Percentiles rank a stretch among this genome's conserved stretches.
Evolutionary conservation across 2,888 invertebrate genomes (phyloP).

Genomic region (Uloborus plumipes): DNA sequence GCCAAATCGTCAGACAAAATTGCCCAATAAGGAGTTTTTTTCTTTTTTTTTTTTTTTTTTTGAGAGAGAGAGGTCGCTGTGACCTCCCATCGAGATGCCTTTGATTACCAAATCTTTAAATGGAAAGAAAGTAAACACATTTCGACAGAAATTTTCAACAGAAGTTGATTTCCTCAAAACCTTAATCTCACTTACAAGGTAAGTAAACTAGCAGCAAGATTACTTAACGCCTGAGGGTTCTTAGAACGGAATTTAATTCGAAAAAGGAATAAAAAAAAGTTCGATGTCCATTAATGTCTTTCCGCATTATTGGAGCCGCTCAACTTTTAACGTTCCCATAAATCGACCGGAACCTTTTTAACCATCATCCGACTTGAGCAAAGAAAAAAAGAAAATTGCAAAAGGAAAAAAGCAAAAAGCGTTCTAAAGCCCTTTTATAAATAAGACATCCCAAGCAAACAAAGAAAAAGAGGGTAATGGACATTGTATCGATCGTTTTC

Average conservation of each 20-base stretch:
- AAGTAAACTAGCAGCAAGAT: too few relatives aligned
- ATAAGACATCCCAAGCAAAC: constrained; percentile 12
- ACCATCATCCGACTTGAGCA: constrained; percentile 1
- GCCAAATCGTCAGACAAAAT: too few relatives aligned
- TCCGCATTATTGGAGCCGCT: constrained; percentile 40
- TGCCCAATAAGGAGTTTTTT: too few relatives aligned
- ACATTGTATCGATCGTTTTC: constrained; percentile 47
- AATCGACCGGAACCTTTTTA: constrained; percentile 37
- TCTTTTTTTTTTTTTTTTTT: too few relatives aligned
- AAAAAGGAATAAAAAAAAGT: constrained; percentile 3
- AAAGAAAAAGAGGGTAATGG: constrained; percentile 24
- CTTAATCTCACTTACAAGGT: too few relatives aligned
- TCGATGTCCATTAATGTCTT: constrained; percentile 30
- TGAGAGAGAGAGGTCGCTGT: too few relatives aligned
- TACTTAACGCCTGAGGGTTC: too few relatives aligned
- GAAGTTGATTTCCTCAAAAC: too few relatives aligned
- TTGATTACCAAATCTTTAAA: too few relatives aligned
- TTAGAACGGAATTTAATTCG: constrained; percentile 11
- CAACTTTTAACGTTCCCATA: constrained; percentile 35
- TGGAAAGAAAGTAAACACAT: too few relatives aligned
- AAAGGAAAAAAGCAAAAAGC: neutral
- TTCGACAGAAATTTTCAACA: too few relatives aligned
- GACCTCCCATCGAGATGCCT: too few relatives aligned
- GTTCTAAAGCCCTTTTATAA: neutral
- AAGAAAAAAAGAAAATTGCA: neutral